These are phyloP conservation scores for Scolopax bukidnonensis DNA, from an alignment of 2,797 vertebrate genomes.

Conservation along the genomic window DNA sequence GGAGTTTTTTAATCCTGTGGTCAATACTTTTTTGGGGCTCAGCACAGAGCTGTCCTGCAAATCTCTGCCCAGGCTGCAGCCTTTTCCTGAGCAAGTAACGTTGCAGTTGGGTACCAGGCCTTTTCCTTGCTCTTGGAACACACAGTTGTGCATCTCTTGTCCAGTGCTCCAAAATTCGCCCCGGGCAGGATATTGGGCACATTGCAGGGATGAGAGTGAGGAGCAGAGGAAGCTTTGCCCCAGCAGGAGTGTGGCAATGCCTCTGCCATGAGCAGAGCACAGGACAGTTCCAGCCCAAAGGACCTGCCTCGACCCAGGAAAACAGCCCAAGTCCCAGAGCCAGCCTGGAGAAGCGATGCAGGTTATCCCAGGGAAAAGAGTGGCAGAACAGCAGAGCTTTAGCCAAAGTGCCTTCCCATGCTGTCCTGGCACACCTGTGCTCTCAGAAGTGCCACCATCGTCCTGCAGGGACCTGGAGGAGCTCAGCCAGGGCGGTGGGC, in stretches of 20 bases:
- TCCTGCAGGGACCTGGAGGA: neutral
- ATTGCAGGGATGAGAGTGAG: neutral
- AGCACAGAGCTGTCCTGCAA: neutral
- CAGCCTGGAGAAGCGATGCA: neutral
- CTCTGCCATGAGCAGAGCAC: neutral
- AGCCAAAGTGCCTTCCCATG: rapidly evolving
- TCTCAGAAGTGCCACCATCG: neutral
- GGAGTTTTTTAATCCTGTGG: neutral
- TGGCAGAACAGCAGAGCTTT: neutral
- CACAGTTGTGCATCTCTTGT: neutral
- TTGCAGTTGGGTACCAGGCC: neutral
- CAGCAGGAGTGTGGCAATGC: neutral
- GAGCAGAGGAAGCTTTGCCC: neutral
- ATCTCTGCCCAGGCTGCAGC: neutral
- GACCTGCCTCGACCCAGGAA: neutral
- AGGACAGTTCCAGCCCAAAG: neutral
- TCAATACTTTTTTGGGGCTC: neutral
- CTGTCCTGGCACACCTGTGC: neutral
- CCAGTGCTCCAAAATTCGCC: neutral
- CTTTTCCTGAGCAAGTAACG: neutral
- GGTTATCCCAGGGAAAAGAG: neutral
- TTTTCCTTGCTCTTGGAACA: neutral
- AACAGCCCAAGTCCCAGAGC: neutral
- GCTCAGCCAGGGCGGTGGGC: neutral
- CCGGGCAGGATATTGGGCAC: neutral